These are phyloP conservation scores for Sus scrofa DNA, from an alignment of 2,113 vertebrate species.

Conservation along the genomic window T2T-Sscrofa CM000817.6:20757501-20758000, in stretches of 20 bases:
- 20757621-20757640: neutral
- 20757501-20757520: neutral
- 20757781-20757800: neutral
- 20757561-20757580: neutral
- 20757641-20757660: no score
- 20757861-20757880: neutral
- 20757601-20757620: neutral
- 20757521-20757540: neutral
- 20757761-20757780: neutral
- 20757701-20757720: neutral
- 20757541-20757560: neutral
- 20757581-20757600: no score
- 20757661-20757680: neutral
- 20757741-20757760: neutral
- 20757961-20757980: no score
- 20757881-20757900: no score
- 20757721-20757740: neutral
- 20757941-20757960: no score
- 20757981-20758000: no score
- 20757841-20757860: neutral
- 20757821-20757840: neutral
- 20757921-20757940: no score
- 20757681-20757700: neutral
- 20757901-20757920: no score
- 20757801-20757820: fast-evolving